phyloP scores from a whole-genome alignment of 1,140 invertebrate genomes.

The Drosophila lacteicornis region DNA sequence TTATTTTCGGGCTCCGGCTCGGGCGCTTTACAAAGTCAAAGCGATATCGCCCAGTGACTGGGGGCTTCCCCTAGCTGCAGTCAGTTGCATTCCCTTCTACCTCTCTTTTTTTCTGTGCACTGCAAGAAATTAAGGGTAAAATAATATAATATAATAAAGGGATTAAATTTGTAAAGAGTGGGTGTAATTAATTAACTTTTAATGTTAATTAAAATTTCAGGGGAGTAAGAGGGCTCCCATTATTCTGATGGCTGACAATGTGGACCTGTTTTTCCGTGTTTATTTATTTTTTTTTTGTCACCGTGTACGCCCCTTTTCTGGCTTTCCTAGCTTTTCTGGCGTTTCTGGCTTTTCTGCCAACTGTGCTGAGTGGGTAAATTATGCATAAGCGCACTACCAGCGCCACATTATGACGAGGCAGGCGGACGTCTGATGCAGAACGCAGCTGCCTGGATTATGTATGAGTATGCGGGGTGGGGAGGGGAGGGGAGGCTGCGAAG shows the following conservation, averaged over 20 bases:
- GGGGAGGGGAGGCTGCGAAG: no score
- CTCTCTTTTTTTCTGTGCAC: background rate
- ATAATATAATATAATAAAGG: no score
- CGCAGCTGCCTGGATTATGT: constrained; percentile 71
- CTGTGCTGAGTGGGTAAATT: constrained; percentile 78
- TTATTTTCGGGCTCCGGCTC: constrained; percentile 15
- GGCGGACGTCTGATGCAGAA: constrained; percentile 75
- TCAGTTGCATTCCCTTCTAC: constrained; percentile 23
- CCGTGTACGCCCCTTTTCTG: constrained; percentile 37
- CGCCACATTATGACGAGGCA: constrained; percentile 76
- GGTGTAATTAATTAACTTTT: background rate
- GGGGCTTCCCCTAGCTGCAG: constrained; percentile 25
- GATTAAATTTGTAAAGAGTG: background rate
- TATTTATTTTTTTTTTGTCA: constrained; percentile 3
- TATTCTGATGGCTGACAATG: background rate
- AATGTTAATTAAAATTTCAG: constrained; percentile 1
- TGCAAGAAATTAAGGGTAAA: background rate
- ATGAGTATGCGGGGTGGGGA: constrained; percentile 34
- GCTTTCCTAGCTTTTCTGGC: constrained; percentile 44
- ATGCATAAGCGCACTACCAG: constrained; percentile 81
- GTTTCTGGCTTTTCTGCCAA: constrained; percentile 47
- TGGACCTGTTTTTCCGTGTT: constrained; percentile 1
- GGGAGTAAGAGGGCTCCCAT: no score
- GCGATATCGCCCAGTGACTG: constrained; percentile 22
- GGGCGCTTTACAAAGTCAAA: constrained; percentile 54